Evolutionary conservation across 2,113 vertebrate species (phyloP).

Genomic region (Hippocampus barbouri): DNA sequence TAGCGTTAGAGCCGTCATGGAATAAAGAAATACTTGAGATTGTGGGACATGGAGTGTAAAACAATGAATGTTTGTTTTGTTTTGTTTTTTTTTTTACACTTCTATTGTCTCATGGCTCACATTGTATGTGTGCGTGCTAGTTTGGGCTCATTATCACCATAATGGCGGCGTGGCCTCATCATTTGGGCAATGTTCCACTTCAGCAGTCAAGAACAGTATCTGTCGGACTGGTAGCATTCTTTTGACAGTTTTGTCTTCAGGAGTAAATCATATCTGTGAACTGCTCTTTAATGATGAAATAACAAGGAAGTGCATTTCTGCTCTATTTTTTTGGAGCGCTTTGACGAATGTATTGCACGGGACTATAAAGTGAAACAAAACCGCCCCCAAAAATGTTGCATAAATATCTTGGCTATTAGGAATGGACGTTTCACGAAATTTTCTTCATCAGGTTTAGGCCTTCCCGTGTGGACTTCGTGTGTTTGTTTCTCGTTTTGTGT

Average conservation of each 20-base stretch:
- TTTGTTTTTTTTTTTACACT: conserved; percentile 20
- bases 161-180: conserved; percentile 55
- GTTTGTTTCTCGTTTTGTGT: too few species aligned
- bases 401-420: neutral
- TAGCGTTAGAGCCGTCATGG: conserved; percentile 29
- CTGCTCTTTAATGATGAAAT: conserved; percentile 28
- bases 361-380: neutral
- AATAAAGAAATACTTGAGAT: conserved; percentile 28
- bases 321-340: conserved; percentile 28
- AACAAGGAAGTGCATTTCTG: conserved; percentile 34
- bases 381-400: accelerated
- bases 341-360: neutral
- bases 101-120: conserved; percentile 39
- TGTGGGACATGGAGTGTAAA: conserved; percentile 13
- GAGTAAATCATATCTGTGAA: conserved; percentile 24
- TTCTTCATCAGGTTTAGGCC: too few species aligned
- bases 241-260: conserved; percentile 23
- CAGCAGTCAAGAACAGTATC: conserved; percentile 55
- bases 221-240: conserved; percentile 34
- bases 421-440: too few species aligned
- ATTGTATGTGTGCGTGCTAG: conserved; percentile 39
- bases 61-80: conserved; percentile 6
- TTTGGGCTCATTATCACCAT: conserved; percentile 67
- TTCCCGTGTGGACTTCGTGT: too few species aligned
- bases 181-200: conserved; percentile 59